phyloP scores from a whole-genome alignment of 23 tunicate genomes.

The Styela clava region DNA sequence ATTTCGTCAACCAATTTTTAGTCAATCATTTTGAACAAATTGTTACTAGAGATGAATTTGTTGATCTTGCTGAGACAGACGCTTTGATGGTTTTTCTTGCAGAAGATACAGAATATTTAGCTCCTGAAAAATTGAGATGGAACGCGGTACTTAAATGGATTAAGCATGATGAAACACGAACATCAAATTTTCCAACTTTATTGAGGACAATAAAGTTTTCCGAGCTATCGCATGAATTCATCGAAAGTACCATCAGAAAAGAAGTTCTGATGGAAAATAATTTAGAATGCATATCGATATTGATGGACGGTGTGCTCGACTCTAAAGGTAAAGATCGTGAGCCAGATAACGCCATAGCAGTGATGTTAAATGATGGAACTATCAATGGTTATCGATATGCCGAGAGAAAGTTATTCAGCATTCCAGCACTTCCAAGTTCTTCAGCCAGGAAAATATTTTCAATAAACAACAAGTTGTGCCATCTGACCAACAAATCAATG shows the following conservation, averaged over 20 bases:
- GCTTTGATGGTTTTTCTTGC: neutral
- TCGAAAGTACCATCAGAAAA: too few relatives aligned
- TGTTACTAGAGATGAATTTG: neutral
- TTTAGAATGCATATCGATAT: too few relatives aligned
- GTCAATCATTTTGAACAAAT: neutral
- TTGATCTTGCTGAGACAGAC: neutral
- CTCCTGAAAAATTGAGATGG: neutral
- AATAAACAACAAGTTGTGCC: neutral
- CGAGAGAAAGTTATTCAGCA: too few relatives aligned
- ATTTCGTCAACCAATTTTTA: neutral
- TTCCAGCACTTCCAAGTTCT: too few relatives aligned
- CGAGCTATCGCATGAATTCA: too few relatives aligned
- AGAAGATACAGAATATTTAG: neutral
- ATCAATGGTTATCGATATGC: too few relatives aligned
- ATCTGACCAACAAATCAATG: neutral
- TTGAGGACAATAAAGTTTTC: neutral
- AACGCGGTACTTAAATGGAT: neutral
- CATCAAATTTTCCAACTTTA: neutral
- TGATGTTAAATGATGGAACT: too few relatives aligned
- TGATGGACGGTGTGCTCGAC: too few relatives aligned
- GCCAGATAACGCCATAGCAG: too few relatives aligned
- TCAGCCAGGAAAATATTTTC: neutral
- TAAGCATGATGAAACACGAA: neutral
- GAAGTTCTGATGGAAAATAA: too few relatives aligned
- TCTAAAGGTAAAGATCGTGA: too few relatives aligned